phyloP scores from a whole-genome alignment of 2,888 invertebrate species.

The Ditula angustiorana region DNA sequence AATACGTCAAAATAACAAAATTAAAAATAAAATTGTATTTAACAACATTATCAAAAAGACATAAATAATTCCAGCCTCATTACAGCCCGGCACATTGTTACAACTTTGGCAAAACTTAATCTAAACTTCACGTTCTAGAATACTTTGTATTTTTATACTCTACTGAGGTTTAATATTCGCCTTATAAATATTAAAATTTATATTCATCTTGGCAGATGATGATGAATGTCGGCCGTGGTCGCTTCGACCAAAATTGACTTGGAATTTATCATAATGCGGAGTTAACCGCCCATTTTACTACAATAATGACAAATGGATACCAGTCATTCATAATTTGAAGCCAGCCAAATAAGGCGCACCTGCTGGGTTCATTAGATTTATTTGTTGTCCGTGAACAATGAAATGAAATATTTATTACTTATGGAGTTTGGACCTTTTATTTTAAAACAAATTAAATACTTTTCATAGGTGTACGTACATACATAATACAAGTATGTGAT shows the following conservation, averaged over 20 bases:
- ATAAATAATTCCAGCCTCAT: slow-evolving; percentile 24
- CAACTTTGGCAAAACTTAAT: slow-evolving; percentile 14
- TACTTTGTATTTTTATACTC: slow-evolving; percentile 7
- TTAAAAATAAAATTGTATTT: slow-evolving; percentile 7
- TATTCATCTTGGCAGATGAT: neutral
- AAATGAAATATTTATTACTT: too few relatives aligned
- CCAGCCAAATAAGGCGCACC: neutral
- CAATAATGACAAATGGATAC: slow-evolving; percentile 17
- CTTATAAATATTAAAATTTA: neutral
- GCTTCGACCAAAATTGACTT: neutral
- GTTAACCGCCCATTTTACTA: slow-evolving; percentile 7
- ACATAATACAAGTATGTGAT: too few relatives aligned
- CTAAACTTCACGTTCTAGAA: slow-evolving; percentile 12
- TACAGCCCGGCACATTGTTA: slow-evolving; percentile 3
- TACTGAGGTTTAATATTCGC: neutral
- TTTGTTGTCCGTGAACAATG: neutral
- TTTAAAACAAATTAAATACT: too few relatives aligned
- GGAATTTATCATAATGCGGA: slow-evolving; percentile 1
- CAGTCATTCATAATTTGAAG: slow-evolving; percentile 6
- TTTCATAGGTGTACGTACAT: too few relatives aligned
- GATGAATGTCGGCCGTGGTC: neutral
- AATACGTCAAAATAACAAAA: neutral
- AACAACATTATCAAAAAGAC: slow-evolving; percentile 12
- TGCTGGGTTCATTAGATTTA: neutral
- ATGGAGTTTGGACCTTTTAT: too few relatives aligned